Evolutionary conservation across 1,140 invertebrate genomes (phyloP).

Genomic region (Bombus confusus): DNA sequence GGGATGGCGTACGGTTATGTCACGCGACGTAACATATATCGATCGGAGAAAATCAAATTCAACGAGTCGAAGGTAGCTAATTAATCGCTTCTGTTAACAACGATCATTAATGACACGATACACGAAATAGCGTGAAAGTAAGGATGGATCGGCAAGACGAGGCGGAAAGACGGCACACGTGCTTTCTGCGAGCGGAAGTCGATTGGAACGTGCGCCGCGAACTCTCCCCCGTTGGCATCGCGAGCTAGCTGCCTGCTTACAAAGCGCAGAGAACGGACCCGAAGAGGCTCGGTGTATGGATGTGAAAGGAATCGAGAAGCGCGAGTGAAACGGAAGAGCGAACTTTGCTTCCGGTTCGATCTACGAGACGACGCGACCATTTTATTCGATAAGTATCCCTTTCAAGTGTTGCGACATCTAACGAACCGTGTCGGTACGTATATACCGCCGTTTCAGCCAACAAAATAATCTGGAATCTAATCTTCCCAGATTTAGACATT

Average conservation of each 20-base stretch:
- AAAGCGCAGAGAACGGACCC: conserved; percentile 32
- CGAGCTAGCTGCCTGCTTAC: conserved; percentile 18
- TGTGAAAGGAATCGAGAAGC: conserved; percentile 41
- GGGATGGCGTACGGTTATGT: no score
- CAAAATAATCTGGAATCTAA: background rate
- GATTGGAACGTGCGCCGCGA: conserved; percentile 41
- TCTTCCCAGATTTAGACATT: background rate
- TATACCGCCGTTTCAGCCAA: no score
- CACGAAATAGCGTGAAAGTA: background rate
- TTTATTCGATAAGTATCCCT: conserved; percentile 37
- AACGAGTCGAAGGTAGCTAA: no score
- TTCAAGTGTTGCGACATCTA: background rate
- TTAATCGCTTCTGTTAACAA: no score
- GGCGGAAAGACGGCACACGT: conserved; percentile 33
- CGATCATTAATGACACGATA: background rate
- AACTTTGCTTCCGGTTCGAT: conserved; percentile 43
- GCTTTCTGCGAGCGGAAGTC: conserved; percentile 42
- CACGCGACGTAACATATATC: no score
- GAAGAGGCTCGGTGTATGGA: background rate
- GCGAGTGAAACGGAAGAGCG: conserved; percentile 38
- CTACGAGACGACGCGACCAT: conserved; percentile 36
- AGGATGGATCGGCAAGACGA: background rate
- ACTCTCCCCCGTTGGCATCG: conserved; percentile 23
- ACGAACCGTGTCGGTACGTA: background rate
- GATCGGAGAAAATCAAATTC: no score